Base-by-base conservation (phyloP, 2,113 vertebrate genomes). In the Barnardius zonarius region DNA sequence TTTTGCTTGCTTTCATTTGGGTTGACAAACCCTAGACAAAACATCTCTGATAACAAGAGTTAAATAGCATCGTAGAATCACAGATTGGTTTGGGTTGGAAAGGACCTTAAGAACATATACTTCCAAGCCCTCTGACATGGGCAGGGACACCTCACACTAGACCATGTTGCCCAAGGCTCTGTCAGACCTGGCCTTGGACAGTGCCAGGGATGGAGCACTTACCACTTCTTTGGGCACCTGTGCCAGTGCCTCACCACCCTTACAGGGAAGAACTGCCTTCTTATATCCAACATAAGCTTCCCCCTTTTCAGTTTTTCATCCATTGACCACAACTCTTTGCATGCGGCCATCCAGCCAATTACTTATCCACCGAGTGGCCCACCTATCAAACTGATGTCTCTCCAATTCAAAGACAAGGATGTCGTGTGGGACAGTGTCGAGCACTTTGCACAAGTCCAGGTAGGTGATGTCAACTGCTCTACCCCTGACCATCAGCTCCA, bases 371-470 rank as follows among this genome's bases (percentile, higher is more conserved):
- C 3, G 7, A 31, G 54, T 31, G 30, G 17, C 19, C 30, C 30
- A 20, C 4, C 54, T 3, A 31, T 55, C 54, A 55, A 19, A 19
- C 8, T 55, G 17, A 31, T 54, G 7, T 54, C 17, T 30, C 52
- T 54, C 52, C 52, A 54, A 7, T 18, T 54, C 30, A 54, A 17
- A 54, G 52, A 31, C 17, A 18, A 54, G 28, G 52, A 30, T 30
- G 1, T 52, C 0, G 1, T 16, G 51, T 3, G 51, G 28, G 28
- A 54, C 28, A 54, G 16, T 54, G 28, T 30, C 6, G 4, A 54
- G 28, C 0, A 3, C 28, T 54, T 30, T 54, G 52, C 52, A 54
- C 28, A 54, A 54, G 28, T 3, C 52, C 52, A 54, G 28, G 52
- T 54, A 30, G 1, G 17, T 54, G 52, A 30, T 6, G 9, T 54